Evolutionary conservation across 2,113 vertebrate species (phyloP).

Genomic region (Xiphophorus maculatus): DNA sequence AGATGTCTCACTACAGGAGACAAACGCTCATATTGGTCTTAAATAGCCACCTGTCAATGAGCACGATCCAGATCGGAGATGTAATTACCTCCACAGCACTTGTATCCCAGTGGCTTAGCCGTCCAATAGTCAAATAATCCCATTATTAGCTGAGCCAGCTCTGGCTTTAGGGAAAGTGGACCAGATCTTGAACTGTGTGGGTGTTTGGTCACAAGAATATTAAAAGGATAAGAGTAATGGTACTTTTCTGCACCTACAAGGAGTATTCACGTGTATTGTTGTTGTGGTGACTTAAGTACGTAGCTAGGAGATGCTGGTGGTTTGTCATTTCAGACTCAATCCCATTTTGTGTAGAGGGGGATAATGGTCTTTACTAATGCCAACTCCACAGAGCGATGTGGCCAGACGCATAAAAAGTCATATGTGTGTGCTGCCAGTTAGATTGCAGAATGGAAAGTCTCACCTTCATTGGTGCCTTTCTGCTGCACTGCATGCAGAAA

Average conservation of each 20-base stretch:
- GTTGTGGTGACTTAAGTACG: conserved; percentile 12
- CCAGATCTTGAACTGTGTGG: conserved; percentile 6
- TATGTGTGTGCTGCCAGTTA: background rate
- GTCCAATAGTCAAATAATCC: conserved; percentile 48
- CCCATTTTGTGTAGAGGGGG: background rate
- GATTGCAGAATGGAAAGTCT: conserved; percentile 32
- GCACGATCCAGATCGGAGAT: conserved; percentile 20
- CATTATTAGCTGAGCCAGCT: conserved; percentile 23
- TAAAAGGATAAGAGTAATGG: conserved; percentile 2
- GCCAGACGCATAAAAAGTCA: conserved; percentile 2
- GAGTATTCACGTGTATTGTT: conserved; percentile 12
- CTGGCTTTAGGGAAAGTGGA: conserved; percentile 13
- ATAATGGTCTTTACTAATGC: conserved; percentile 12
- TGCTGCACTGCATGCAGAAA: conserved; percentile 41
- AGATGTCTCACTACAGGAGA: conserved; percentile 42
- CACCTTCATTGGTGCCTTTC: conserved; percentile 27
- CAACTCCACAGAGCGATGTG: background rate
- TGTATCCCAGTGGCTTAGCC: conserved; percentile 27
- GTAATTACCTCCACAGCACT: conserved; percentile 48
- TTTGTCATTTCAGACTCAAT: conserved; percentile 35
- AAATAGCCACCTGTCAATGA: conserved; percentile 48
- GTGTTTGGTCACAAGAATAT: conserved; percentile 20
- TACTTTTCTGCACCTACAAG: conserved; percentile 14
- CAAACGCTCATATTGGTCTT: conserved; percentile 41
- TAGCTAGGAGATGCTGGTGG: conserved; percentile 21